Base-by-base conservation (phyloP, 2,113 vertebrate species). In the Cisticola juncidis region DNA sequence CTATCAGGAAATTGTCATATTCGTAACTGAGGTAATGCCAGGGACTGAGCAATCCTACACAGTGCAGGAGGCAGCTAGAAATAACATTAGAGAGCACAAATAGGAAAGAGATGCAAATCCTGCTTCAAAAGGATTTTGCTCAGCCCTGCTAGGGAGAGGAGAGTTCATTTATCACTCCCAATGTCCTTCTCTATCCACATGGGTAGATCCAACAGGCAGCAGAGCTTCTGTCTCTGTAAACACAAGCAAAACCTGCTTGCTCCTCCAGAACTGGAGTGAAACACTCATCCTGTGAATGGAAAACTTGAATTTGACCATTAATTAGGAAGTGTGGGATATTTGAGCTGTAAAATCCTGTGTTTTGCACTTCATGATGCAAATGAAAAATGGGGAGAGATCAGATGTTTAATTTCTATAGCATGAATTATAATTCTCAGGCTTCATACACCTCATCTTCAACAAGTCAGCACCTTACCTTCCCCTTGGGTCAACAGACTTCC, bases 1-100 rank as follows among this genome's bases (percentile, higher is more conserved):
- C 85, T 86, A 86, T 96, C 86, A 90, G 85, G 86, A 94, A 94
- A 94, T 65, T 71, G 92, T 92, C 88, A 92, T 71, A 73, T 62
- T 96, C 79, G 15, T 36, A 76, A 77, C 24, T 71, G 93, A 92
- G 80, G 57, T 74, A 78, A 94, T 88, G 74, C 85, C 80, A 83
- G 36, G 29, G 56, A 62, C 81, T 70, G 36, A 88, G 82, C 69
- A 48, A 86, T 64, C 72, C 72, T 53, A 31, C 66, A 31, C 6
- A 2, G 51, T 33, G 60, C 54, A 53, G 71, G 21, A 83, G 36
- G 77, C 69, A 78, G 60, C 79, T 65, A 73, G 66, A 82, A 91
- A 93, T 51, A 71, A 84, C 69, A 58, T 45, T 33, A 65, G 66
- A 38, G 25, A 88, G 58, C 58, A 84, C 2, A 44, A 74, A 25